A percentile compares a stretch with the other conserved stretches of the same genome.
These are phyloP conservation scores for Nyctereutes procyonoides DNA, from an alignment of 2,113 vertebrate genomes.

Conservation along the genomic window DNA sequence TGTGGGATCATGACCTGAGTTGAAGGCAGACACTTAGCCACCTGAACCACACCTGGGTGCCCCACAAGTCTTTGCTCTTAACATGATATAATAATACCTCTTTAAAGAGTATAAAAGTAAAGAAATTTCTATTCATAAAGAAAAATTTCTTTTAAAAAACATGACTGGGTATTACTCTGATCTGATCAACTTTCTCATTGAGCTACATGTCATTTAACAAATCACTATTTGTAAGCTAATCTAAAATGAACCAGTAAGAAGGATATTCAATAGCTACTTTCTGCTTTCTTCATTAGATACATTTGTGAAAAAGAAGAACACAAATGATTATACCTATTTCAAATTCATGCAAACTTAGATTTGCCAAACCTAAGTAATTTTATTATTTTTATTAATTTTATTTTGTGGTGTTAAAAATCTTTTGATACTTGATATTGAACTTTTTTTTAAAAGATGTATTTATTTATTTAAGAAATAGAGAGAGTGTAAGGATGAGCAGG, in stretches of 20 bases:
- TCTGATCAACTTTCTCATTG: not conserved
- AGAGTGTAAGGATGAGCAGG: too few relatives aligned
- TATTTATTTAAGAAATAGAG: too few relatives aligned
- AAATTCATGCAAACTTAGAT: not conserved
- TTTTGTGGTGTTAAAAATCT: not conserved
- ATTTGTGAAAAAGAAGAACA: slow-evolving; percentile 16
- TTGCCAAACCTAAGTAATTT: slow-evolving; percentile 3
- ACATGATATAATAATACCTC: not conserved
- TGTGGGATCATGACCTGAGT: too few relatives aligned
- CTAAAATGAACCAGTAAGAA: slow-evolving; percentile 19
- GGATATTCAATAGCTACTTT: not conserved
- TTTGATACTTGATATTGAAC: not conserved
- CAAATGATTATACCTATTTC: not conserved
- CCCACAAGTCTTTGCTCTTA: not conserved
- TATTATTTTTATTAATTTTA: not conserved
- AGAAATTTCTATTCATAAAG: not conserved
- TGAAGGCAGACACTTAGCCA: too few relatives aligned
- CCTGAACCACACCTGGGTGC: too few relatives aligned
- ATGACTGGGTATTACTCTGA: not conserved
- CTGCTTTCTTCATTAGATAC: not conserved
- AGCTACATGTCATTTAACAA: not conserved
- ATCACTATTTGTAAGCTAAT: not conserved
- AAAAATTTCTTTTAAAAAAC: not conserved
- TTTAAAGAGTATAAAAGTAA: not conserved
- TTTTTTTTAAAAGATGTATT: not conserved